Base-by-base conservation (phyloP, 2,888 invertebrate genomes). In the Drosophila affinis region DNA sequence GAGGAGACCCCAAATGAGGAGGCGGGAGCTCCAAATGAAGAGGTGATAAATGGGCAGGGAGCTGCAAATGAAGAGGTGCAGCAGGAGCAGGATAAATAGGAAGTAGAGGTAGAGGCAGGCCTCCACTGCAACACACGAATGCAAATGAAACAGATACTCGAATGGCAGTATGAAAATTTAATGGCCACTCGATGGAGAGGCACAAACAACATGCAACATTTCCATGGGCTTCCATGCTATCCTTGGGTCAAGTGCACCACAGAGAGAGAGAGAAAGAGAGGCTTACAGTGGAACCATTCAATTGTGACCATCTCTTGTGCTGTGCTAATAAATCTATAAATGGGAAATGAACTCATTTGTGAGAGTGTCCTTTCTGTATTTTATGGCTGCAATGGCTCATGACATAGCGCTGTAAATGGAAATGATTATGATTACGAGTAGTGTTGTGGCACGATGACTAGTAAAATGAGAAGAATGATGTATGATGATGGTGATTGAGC, bases 311-410 rank as follows among this genome's bases (percentile, higher is more conserved):
- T 9, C 29, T 29, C 29, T 9, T 3, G 7, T 29, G 47, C 29
- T 46, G 46, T 46, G 29, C 59, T 45, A 75, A 85, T 81, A 85
- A 87, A 87, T 85, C 76, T 64, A 39, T 49, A 76, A 83, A 77
- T 87, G 77, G 85, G 82, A 83, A 85, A 72, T 74, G 71, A 54
- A 9, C 73, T 69, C 81, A 76, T 85, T 79, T 72, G 47, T 65
- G 56, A 60, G 64, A 79, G 67, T 72, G 72, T 73, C 27, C 58
- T 24, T 32, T 34, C 27, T 45, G 14, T 44, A 24, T 29, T 58
- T 46, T 14, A 45, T 32, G 61, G 32, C 21, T 44, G 51, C 48
- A 60, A 60, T 70, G 71, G 60, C 48, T 32, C 71, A 60, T 70
- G 71, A 60, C 53, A 71, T 27, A 53, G 53, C 32, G 44, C 32